Evolutionary conservation across 2,113 vertebrate genomes (phyloP), one percentile per base, ranked within the genome.

Genomic region (Irena cyanogastra): DNA sequence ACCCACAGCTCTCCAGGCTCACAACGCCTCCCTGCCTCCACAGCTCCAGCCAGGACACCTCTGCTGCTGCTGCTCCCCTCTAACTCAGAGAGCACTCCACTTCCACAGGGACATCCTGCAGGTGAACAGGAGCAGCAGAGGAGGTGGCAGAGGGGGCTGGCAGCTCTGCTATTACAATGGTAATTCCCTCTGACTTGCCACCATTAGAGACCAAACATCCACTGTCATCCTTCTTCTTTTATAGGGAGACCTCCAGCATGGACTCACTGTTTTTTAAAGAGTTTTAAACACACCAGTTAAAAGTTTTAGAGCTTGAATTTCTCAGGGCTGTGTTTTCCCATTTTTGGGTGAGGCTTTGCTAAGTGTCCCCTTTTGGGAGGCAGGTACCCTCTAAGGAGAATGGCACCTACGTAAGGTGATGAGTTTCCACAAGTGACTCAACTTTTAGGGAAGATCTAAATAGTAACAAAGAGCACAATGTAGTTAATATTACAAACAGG

Each of bases 371-470:
- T 12, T 59, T 13, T 0, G 0, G 42, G 20, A 70, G 42, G 12
- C 19, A 56, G 57, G 57, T 8, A 16, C 18, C 28, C 30, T 52
- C 52, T 37, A 5, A 50, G 45, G 44, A 13, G 30, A 89, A 68
- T 0, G 8, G 13, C 54, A 77, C n/a, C 53, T 54, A 12, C 8
- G 11, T 1, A n/a, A 47, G 0, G 1, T 0, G 0, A 7, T 5
- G n/a, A 16, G 4, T 18, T 69, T 65, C 31, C 1, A 2, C 3
- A 10, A n/a, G 4, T 1, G 4, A 66, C 27, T 26, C 27, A 42
- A 8, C 13, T 39, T 37, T 16, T 33, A 56, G 33, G 23, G 13
- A 86, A 9, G 56, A 5, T 6, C 49, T 31, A 41, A 76, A 37
- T 0, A 56, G 7, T 2, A 78, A 54, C 42, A 75, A 83, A 52